A percentile compares a stretch with the other conserved stretches of the same genome.
phyloP scores from a whole-genome alignment of 2,888 invertebrate species.

The Bimastos eiseni region DNA sequence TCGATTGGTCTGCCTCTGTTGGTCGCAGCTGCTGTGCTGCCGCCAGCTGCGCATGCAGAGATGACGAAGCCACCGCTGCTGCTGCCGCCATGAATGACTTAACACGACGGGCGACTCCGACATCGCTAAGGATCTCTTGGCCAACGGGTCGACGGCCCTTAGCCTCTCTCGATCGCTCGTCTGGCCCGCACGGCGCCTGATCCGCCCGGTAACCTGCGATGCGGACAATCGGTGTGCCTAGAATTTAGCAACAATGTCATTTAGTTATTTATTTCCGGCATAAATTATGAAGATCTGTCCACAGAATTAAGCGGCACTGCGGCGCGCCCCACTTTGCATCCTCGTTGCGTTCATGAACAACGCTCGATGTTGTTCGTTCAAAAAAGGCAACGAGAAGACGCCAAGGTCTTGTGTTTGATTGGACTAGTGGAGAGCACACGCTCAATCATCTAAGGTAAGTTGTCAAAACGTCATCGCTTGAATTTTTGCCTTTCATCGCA shows the following conservation, averaged over 20 bases:
- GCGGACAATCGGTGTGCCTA: not conserved
- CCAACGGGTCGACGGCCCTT: not conserved
- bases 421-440: not conserved
- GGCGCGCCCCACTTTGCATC: not conserved
- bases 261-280: not conserved
- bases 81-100: conserved; percentile 1
- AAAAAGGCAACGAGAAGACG: not conserved
- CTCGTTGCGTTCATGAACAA: not conserved
- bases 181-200: not conserved
- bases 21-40: conserved; percentile 1
- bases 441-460: not conserved
- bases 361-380: not conserved
- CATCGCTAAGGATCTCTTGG: not conserved
- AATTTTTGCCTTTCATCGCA: not conserved
- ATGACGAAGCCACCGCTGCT: not conserved
- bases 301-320: not conserved
- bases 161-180: not conserved
- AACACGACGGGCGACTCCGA: not conserved
- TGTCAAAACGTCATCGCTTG: not conserved
- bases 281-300: not conserved
- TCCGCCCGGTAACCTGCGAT: not conserved
- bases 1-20: not conserved
- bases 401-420: not conserved
- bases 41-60: not conserved
- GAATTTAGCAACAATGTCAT: conserved; percentile 13